A percentile compares a stretch with the other conserved stretches of the same genome.
phyloP scores from a whole-genome alignment of 1,140 invertebrate species.

The Drosophila quadrilineata region DNA sequence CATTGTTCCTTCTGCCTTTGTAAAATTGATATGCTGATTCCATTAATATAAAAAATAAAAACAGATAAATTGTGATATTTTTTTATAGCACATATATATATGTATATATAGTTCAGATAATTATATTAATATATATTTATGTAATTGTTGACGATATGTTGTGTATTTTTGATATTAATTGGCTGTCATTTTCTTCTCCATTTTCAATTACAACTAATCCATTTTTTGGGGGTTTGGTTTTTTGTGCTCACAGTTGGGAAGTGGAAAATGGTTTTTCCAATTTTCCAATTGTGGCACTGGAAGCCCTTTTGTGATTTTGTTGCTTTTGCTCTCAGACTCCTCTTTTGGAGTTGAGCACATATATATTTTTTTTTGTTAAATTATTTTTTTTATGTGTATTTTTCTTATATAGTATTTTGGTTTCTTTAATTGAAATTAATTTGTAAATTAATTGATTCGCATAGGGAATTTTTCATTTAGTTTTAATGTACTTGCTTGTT shows the following conservation, averaged over 20 bases:
- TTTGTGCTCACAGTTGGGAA: slow-evolving; percentile 12
- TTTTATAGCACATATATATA: no score
- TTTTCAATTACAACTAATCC: slow-evolving; percentile 45
- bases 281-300: slow-evolving; percentile 49
- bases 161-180: slow-evolving; percentile 78
- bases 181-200: slow-evolving; percentile 51
- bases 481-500: slow-evolving; percentile 30
- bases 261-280: neutral
- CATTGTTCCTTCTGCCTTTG: slow-evolving; percentile 65
- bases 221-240: slow-evolving; percentile 42
- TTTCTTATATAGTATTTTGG: slow-evolving; percentile 38
- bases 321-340: slow-evolving; percentile 32
- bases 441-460: slow-evolving; percentile 81
- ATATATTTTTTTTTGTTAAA: slow-evolving; percentile 33
- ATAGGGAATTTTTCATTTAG: slow-evolving; percentile 71
- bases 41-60: slow-evolving; percentile 66
- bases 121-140: slow-evolving; percentile 19
- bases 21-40: slow-evolving; percentile 81
- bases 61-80: no score
- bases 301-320: slow-evolving; percentile 80
- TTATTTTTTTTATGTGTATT: slow-evolving; percentile 32
- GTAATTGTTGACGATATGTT: slow-evolving; percentile 69
- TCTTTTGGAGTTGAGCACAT: slow-evolving; percentile 18
- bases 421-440: slow-evolving; percentile 79
- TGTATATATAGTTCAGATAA: no score